These are phyloP conservation scores for Elymnias hypermnestra DNA, from an alignment of 1,140 invertebrate genomes.

Conservation along the genomic window DNA sequence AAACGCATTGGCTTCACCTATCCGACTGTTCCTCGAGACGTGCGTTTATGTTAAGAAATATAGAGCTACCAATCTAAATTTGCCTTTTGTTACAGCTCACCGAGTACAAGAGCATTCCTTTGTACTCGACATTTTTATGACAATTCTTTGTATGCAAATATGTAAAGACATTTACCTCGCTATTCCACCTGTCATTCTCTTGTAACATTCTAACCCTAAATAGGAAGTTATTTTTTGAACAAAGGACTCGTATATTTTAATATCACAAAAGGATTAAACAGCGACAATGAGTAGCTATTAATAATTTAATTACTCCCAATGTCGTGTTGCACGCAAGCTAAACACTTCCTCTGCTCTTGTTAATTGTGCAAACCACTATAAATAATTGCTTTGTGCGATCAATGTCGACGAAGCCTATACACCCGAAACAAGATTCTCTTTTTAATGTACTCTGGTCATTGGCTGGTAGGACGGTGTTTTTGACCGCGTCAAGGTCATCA, in stretches of 20 bases:
- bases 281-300: slow-evolving; percentile 14
- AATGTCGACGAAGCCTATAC: slow-evolving; percentile 36
- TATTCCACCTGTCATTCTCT: slow-evolving; percentile 3
- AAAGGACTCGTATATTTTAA: slow-evolving; percentile 3
- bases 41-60: slow-evolving; percentile 37
- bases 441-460: slow-evolving; percentile 39
- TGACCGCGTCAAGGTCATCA: slow-evolving; percentile 57
- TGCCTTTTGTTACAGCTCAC: slow-evolving; percentile 6
- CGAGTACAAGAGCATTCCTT: not conserved
- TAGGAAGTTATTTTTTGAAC: not conserved
- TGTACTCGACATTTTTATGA: not conserved
- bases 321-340: slow-evolving; percentile 53
- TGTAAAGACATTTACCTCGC: not conserved
- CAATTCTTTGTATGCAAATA: slow-evolving; percentile 2
- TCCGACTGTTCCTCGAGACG: slow-evolving; percentile 40
- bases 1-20: slow-evolving; percentile 67
- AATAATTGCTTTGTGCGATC: slow-evolving; percentile 57
- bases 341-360: slow-evolving; percentile 55
- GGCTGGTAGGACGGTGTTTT: slow-evolving; percentile 40
- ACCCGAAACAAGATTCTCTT: slow-evolving; percentile 39
- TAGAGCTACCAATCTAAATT: slow-evolving; percentile 24
- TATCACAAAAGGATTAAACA: slow-evolving; percentile 11
- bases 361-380: slow-evolving; percentile 53
- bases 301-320: slow-evolving; percentile 40
- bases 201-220: not conserved